Percentiles rank a stretch among this genome's conserved stretches.
These are phyloP conservation scores for Iselma pallidipennis DNA, from an alignment of 2,888 invertebrate genomes.

Conservation along the genomic window DNA sequence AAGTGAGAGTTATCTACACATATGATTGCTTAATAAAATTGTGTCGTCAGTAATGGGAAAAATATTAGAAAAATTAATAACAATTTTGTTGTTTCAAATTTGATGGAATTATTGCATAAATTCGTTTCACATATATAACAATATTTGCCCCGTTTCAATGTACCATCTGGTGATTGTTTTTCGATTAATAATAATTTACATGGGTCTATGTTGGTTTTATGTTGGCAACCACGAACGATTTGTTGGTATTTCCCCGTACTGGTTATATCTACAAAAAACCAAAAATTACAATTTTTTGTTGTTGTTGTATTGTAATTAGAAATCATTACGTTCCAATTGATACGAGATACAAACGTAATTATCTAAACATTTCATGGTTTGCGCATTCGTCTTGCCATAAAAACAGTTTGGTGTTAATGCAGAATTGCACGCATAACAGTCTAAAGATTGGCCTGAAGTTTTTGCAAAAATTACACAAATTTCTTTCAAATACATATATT, in stretches of 20 bases:
- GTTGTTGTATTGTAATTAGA: not conserved
- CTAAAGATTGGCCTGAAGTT: not conserved
- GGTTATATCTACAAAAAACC: not conserved
- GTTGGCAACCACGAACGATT: not conserved
- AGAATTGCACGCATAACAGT: not conserved
- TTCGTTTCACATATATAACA: not conserved
- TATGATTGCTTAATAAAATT: not conserved
- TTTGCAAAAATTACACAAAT: no score
- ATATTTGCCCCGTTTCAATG: not conserved
- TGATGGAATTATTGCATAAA: not conserved
- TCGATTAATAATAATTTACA: not conserved
- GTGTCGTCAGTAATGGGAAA: not conserved
- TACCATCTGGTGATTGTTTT: not conserved
- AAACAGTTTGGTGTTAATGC: not conserved
- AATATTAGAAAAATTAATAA: not conserved
- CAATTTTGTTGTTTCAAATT: not conserved
- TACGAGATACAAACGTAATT: not conserved
- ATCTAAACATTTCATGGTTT: not conserved
- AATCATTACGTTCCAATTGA: not conserved
- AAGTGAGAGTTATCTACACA: not conserved
- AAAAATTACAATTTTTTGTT: not conserved
- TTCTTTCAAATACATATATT: not conserved
- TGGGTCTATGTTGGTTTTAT: not conserved
- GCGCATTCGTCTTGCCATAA: not conserved
- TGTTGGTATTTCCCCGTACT: not conserved